Evolutionary conservation across 2,888 invertebrate genomes (phyloP), one percentile per base, ranked within the genome.

Genomic region (Phymatocera aterrima): DNA sequence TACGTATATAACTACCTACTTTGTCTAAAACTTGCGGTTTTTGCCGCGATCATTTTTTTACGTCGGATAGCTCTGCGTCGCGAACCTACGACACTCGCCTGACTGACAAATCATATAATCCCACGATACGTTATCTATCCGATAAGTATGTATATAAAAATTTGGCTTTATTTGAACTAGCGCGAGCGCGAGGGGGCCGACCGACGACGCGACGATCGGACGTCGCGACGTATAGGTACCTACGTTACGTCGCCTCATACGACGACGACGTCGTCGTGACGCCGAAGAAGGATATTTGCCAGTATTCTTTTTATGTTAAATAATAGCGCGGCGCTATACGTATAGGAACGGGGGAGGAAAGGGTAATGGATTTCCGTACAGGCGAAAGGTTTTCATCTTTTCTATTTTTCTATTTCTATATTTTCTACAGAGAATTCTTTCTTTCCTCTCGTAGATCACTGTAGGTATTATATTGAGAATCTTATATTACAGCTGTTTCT

Each of bases 221-320:
- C n/a, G 37, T 37, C 34, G 64, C 37, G 68, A 46, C 24, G 6
- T 43, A 24, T 15, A 15, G 43, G 18, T 24, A 54, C 43, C 10
- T 43, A 34, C 43, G 68, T 43, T 43, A 68, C 24, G 12, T 57
- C n/a, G n/a, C 61, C 34, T 61, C 34, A 61, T n/a, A n/a, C 46
- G 46, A 1, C 12, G 6, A 40, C 40, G 40, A 10, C 40, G 12
- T 3, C 68, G 68, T 68, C 68, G 43, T 43, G 68, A 68, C 68
- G 68, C 68, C 68, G 28, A 12, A 43, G 43, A 54, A 43, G 43
- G 40, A 46, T 68, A 68, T 68, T 68, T 24, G 43, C 68, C 21
- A 68, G 24, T n/a, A n/a, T n/a, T 68, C 40, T 40, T 40, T 65
- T 65, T 43, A 65, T 65, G 65, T 65, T 65, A 65, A 65, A 65